Conservation (phyloP, 2,113 vertebrate species). For the Climacteris rufus region DNA sequence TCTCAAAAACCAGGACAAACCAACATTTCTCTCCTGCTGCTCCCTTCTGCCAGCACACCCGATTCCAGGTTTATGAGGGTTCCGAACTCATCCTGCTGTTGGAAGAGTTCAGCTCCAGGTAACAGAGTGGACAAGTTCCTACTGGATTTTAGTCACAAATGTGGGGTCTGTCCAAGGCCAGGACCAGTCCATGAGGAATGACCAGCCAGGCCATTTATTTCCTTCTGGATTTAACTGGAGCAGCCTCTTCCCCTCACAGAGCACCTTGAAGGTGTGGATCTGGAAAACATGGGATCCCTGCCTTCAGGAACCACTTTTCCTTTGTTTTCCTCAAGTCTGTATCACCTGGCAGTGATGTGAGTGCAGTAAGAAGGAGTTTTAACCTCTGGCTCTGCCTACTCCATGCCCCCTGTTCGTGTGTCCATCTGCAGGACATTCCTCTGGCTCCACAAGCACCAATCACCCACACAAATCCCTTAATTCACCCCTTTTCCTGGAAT, state of each 20-base stretch:
- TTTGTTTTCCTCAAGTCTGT: neutral
- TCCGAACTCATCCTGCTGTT: accelerated
- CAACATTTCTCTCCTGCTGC: too few species aligned
- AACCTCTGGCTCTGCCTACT: neutral
- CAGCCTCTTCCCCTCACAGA: neutral
- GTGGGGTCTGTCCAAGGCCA: neutral
- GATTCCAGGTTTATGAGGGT: neutral
- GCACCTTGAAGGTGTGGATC: neutral
- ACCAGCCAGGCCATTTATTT: neutral
- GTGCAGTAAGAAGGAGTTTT: neutral
- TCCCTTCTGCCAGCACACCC: neutral
- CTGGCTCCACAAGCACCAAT: neutral
- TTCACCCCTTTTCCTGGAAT: neutral
- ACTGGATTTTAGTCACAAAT: neutral
- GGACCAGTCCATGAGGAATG: accelerated
- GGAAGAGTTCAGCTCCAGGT: neutral
- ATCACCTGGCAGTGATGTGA: neutral
- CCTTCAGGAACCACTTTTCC: neutral
- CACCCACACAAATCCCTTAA: neutral
- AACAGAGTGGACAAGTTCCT: neutral
- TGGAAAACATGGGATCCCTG: accelerated
- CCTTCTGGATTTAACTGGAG: neutral
- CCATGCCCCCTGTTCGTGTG: accelerated
- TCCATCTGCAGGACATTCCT: neutral
- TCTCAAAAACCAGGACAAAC: neutral